Conservation (phyloP, 2,797 vertebrate species). For the Acanthurus leucopareius region DNA sequence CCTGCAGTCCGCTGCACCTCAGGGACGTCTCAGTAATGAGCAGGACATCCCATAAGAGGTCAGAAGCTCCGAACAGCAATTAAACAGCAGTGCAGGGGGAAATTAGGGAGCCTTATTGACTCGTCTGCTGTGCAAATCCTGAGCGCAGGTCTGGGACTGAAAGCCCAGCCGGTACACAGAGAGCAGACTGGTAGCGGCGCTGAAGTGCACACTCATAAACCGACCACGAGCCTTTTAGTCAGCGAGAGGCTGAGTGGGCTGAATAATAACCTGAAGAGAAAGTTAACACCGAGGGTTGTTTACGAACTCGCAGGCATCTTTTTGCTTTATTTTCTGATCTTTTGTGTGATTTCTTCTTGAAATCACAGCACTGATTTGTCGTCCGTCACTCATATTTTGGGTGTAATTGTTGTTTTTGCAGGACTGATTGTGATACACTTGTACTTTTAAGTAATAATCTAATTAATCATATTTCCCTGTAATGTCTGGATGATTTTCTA, state of each 20-base stretch:
- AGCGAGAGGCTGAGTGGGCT: constrained; percentile 24
- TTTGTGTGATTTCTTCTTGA: background rate
- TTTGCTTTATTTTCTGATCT: background rate
- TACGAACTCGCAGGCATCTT: background rate
- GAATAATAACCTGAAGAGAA: constrained; percentile 30
- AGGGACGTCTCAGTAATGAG: constrained; percentile 60
- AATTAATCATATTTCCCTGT: too few species aligned
- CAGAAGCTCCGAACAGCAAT: constrained; percentile 30
- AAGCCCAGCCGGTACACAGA: background rate
- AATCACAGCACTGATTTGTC: background rate
- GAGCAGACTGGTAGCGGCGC: constrained; percentile 5
- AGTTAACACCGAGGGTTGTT: constrained; percentile 14
- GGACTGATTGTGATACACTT: background rate
- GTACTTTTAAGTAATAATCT: too few species aligned
- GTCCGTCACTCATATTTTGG: background rate
- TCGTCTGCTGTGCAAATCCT: constrained; percentile 33
- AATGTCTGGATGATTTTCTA: too few species aligned
- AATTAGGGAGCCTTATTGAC: constrained; percentile 51
- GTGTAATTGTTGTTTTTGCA: background rate
- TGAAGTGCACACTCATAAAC: constrained; percentile 15
- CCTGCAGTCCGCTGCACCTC: constrained; percentile 26
- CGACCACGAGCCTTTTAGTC: constrained; percentile 8
- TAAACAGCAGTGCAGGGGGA: constrained; percentile 42
- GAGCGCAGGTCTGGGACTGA: constrained; percentile 39
- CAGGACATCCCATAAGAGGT: constrained; percentile 58